Conservation (phyloP, 92 coral and sea anemone genomes). For the Phenganax subtilis region DNA sequence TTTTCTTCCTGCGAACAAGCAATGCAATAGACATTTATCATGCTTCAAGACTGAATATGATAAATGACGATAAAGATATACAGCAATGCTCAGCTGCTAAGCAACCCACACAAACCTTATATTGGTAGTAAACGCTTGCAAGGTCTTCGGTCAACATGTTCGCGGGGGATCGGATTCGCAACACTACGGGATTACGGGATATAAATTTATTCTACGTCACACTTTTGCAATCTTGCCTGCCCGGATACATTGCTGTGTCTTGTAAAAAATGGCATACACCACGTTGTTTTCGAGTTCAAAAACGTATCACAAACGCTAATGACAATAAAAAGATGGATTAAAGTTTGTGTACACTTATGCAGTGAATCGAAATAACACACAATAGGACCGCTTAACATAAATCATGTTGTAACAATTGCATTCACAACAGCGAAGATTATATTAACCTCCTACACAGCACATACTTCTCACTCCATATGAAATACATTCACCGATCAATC, state of each 20-base stretch:
- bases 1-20: conserved; percentile 38
- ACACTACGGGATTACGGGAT: background rate
- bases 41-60: background rate
- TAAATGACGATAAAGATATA: background rate
- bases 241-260: background rate
- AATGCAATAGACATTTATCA: conserved; percentile 17
- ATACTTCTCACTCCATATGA: background rate
- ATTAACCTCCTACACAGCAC: conserved; percentile 17
- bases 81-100: conserved; percentile 25
- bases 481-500: background rate
- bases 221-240: background rate
- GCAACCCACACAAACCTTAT: conserved; percentile 36
- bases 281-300: no score
- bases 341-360: conserved; percentile 15
- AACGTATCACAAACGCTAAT: background rate
- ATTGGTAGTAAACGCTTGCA: conserved; percentile 13
- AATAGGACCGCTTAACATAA: conserved; percentile 5
- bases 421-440: background rate
- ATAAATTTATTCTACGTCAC: no score
- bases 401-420: background rate
- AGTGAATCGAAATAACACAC: background rate
- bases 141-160: conserved; percentile 31
- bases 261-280: background rate
- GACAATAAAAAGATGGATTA: conserved; percentile 14
- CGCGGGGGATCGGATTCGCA: background rate